Conservation (phyloP, 2,797 vertebrate genomes). For the Chelmon rostratus region DNA sequence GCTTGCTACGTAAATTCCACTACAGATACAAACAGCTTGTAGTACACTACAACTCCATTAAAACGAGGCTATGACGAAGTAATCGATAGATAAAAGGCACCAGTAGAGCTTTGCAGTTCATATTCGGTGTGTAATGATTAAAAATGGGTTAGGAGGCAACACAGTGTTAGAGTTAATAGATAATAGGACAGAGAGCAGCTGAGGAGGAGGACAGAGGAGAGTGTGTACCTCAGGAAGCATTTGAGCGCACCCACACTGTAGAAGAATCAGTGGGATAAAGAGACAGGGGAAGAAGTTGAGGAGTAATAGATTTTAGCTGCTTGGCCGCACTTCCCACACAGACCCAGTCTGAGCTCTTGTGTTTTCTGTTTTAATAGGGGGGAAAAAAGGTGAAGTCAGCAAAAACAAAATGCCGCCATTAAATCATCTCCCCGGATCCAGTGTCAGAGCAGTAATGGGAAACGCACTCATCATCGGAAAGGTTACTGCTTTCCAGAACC, state of each 20-base stretch:
- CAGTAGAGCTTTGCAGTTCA: conserved; percentile 31
- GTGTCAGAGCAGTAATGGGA: conserved; percentile 93
- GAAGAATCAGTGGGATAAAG: conserved; percentile 68
- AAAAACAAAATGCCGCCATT: conserved; percentile 97
- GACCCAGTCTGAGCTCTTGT: conserved; percentile 60
- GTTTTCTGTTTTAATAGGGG: conserved; percentile 77
- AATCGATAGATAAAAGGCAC: conserved; percentile 56
- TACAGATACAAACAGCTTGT: conserved; percentile 30
- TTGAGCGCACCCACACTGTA: conserved; percentile 54
- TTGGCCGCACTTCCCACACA: conserved; percentile 86
- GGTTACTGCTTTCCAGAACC: conserved; percentile 92
- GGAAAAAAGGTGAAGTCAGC: conserved; percentile 89
- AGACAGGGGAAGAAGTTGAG: conserved; percentile 62
- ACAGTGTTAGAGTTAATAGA: conserved; percentile 32
- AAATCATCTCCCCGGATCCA: conserved; percentile 92
- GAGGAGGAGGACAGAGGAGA: conserved; percentile 27
- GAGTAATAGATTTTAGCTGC: conserved; percentile 87
- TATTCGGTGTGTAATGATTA: conserved; percentile 52
- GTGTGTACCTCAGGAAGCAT: conserved; percentile 39
- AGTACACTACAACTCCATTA: conserved; percentile 12
- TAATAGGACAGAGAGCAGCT: conserved; percentile 35
- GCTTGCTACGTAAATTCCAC: background rate
- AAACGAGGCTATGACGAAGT: conserved; percentile 28
- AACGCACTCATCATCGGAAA: conserved; percentile 90
- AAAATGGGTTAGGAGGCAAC: conserved; percentile 12